Evolutionary conservation across 1,140 invertebrate genomes (phyloP).

Genomic region (Aporrectodea caliginosa): DNA sequence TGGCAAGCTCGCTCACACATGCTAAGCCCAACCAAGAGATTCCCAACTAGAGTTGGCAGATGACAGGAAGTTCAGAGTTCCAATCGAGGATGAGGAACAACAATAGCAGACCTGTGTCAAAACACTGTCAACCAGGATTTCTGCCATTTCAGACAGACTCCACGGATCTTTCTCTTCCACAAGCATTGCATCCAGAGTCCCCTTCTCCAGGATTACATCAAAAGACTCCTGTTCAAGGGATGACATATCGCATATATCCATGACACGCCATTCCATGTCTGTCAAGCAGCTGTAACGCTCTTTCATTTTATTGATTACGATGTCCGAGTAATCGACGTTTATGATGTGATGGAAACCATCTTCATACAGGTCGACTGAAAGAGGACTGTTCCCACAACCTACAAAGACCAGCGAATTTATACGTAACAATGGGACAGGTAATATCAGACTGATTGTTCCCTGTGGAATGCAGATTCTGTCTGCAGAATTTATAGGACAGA

Average conservation of each 20-base stretch:
- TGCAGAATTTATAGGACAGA: not conserved
- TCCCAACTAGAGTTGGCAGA: too few species aligned
- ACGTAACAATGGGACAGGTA: not conserved
- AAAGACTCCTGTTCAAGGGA: slow-evolving; percentile 49
- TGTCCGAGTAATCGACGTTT: slow-evolving; percentile 58
- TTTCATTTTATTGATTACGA: slow-evolving; percentile 56
- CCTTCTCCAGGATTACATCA: slow-evolving; percentile 60
- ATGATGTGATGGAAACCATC: slow-evolving; percentile 56
- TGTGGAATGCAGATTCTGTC: not conserved
- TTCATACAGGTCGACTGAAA: slow-evolving; percentile 56
- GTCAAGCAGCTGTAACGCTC: slow-evolving; percentile 38
- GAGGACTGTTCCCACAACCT: slow-evolving; percentile 59
- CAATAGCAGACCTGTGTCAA: slow-evolving; percentile 46
- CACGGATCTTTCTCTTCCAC: slow-evolving; percentile 58
- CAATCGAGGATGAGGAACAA: too few species aligned
- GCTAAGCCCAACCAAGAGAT: too few species aligned
- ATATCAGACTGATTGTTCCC: not conserved
- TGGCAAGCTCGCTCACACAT: too few species aligned
- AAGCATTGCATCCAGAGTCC: slow-evolving; percentile 59
- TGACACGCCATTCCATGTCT: slow-evolving; percentile 51
- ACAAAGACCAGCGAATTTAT: slow-evolving; percentile 10
- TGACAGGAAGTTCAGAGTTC: too few species aligned
- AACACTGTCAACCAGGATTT: slow-evolving; percentile 46
- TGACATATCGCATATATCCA: slow-evolving; percentile 53
- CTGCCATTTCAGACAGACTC: slow-evolving; percentile 49